These are phyloP conservation scores for Takifugu flavidus DNA, from an alignment of 2,113 vertebrate genomes.

Conservation along the genomic window DNA sequence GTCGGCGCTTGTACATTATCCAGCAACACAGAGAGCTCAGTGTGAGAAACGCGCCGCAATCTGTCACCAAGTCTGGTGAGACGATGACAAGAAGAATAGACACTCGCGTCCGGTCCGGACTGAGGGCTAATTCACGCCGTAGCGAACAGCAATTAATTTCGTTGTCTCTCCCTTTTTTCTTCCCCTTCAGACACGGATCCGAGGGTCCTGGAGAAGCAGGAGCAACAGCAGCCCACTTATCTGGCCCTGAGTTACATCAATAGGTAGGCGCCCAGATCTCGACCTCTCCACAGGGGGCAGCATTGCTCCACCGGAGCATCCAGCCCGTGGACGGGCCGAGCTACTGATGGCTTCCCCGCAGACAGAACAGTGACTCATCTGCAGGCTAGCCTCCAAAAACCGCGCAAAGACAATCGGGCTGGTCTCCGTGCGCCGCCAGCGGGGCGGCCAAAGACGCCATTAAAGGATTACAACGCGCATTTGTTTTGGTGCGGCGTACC, in stretches of 20 bases:
- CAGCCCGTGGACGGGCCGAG: background rate
- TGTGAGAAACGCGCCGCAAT: slow-evolving; percentile 47
- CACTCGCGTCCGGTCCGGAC: slow-evolving; percentile 42
- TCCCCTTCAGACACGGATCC: slow-evolving; percentile 91
- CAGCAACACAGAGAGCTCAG: slow-evolving; percentile 38
- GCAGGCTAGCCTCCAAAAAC: slow-evolving; percentile 36
- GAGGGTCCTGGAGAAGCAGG: slow-evolving; percentile 96
- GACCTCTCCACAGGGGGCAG: slow-evolving; percentile 48
- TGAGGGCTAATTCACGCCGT: slow-evolving; percentile 30
- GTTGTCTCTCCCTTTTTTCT: slow-evolving; percentile 5
- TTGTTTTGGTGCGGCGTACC: slow-evolving; percentile 48
- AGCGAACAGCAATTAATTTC: slow-evolving; percentile 37
- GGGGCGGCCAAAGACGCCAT: slow-evolving; percentile 15
- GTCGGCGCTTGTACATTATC: slow-evolving; percentile 11
- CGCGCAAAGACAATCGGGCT: slow-evolving; percentile 51
- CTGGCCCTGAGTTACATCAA: slow-evolving; percentile 98
- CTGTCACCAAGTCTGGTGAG: slow-evolving; percentile 41
- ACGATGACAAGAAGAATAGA: slow-evolving; percentile 44
- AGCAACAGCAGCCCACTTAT: slow-evolving; percentile 97
- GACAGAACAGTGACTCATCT: slow-evolving; percentile 56
- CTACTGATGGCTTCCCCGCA: slow-evolving; percentile 13
- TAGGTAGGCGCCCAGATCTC: slow-evolving; percentile 74
- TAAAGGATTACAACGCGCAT: slow-evolving; percentile 12
- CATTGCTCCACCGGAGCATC: slow-evolving; percentile 37
- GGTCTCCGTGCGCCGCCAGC: slow-evolving; percentile 11